Evolutionary conservation across 2,888 invertebrate genomes (phyloP), one percentile per base, ranked within the genome.

Genomic region (Hypomecis atomaria): DNA sequence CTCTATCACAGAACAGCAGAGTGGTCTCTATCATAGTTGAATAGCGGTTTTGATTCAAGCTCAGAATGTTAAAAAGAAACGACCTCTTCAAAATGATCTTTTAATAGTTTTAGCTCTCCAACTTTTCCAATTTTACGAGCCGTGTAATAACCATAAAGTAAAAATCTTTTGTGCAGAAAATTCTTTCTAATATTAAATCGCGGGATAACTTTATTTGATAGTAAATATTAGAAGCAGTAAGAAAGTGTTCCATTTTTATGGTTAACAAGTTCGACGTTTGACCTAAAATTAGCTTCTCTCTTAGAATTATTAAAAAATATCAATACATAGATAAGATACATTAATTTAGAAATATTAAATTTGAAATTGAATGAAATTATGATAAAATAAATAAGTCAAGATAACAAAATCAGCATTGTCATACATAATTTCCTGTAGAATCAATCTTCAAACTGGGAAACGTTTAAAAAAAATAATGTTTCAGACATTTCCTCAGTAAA

Each of bases 41-140:
- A 36, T 47, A 66, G 71, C 73, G 68, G 77, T 74, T 66, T 69
- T 64, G 62, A 69, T 68, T 66, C 58, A 64, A 49, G 65, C 64
- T 71, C 73, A 68, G 65, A 73, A 77, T 72, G 64, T 74, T 71
- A 62, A 69, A 70, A 48, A 60, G 59, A 62, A 71, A 71, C 62
- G 56, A 57, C 50, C 63, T 55, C 42, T 64, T 23, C 0, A 52
- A 56, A 47, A 55, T 62, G 44, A 67, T 66, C 50, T 67, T 70
- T 70, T 70, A 64, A 67, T 70, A 67, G 55, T 67, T 59, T 52
- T 69, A 63, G 54, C 52, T 52, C 55, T 34, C 11, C 53, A 63
- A 43, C 65, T 66, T 65, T 55, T 54, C 54, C 50, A 55, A 67
- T 68, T 67, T 66, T 67, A 69, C 59, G 69, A 60, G 59, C 45